phyloP scores from a whole-genome alignment of 2,113 vertebrate genomes.

The Columba janthina region DNA sequence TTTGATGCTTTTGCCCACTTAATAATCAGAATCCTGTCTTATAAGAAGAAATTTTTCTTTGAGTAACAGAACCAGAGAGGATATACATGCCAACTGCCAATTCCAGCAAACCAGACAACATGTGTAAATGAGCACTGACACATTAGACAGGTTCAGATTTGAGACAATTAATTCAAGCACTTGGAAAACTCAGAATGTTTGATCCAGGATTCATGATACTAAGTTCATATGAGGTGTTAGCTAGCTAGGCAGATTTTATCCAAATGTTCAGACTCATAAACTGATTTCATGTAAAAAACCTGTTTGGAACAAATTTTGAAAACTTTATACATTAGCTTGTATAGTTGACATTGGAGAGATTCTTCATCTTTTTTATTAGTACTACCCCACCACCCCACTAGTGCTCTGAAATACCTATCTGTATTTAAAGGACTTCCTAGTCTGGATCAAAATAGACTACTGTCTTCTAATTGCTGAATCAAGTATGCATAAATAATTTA shows the following conservation, averaged over 20 bases:
- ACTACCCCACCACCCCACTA: background rate
- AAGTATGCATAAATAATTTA: constrained; percentile 64
- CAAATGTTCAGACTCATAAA: background rate
- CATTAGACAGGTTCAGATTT: background rate
- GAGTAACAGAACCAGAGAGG: background rate
- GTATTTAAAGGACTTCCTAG: constrained; percentile 40
- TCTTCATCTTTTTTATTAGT: background rate
- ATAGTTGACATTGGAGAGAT: background rate
- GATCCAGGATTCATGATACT: background rate
- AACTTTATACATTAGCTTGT: background rate
- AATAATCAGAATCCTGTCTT: background rate
- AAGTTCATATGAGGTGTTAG: background rate
- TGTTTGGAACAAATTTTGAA: background rate
- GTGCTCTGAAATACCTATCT: background rate
- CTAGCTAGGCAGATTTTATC: background rate
- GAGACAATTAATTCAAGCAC: background rate
- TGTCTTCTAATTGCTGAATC: constrained; percentile 61
- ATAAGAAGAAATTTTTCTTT: background rate
- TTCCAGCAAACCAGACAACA: background rate
- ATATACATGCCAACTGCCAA: background rate
- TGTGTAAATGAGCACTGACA: background rate
- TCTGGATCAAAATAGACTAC: constrained; percentile 1
- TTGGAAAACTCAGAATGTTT: background rate
- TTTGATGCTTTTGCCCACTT: background rate
- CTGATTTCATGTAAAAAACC: background rate